Conservation (phyloP, 2,888 invertebrate species). For the Leistus spinibarbis region DNA sequence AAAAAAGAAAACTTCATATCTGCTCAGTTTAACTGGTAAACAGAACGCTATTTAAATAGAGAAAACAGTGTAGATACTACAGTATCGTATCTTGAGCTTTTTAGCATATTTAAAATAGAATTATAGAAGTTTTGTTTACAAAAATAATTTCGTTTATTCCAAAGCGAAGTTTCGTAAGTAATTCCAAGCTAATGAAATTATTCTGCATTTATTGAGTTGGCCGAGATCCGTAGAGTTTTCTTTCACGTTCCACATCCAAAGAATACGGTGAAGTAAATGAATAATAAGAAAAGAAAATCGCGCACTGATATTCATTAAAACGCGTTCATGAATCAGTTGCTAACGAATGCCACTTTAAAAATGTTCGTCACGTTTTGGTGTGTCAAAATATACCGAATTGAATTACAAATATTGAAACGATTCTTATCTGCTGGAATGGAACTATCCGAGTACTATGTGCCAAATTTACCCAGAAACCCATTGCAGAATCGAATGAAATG, state of each 20-base stretch:
- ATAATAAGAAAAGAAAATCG: constrained; percentile 8
- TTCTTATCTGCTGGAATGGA: not conserved
- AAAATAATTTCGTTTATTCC: not conserved
- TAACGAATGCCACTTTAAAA: constrained; percentile 32
- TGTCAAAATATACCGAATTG: constrained; percentile 12
- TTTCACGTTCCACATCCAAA: not conserved
- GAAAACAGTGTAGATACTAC: too few relatives aligned
- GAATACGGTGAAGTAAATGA: not conserved
- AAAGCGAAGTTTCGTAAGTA: not conserved
- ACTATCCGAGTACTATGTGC: not conserved
- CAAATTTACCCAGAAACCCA: not conserved
- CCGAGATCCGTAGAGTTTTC: not conserved
- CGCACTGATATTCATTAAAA: constrained; percentile 21
- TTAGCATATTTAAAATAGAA: not conserved
- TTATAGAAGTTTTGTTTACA: not conserved
- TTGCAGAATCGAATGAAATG: not conserved
- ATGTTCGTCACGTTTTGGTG: constrained; percentile 31
- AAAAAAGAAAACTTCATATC: too few relatives aligned
- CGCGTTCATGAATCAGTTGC: constrained; percentile 13
- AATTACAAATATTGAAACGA: constrained; percentile 31
- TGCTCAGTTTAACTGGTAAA: too few relatives aligned
- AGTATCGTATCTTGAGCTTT: not conserved
- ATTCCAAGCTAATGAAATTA: not conserved
- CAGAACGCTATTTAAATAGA: too few relatives aligned
- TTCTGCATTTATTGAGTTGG: not conserved